Percentiles rank a stretch among this genome's conserved stretches.
These are phyloP conservation scores for Dione vanillae DNA, from an alignment of 2,888 invertebrate species.

Conservation along the genomic window DNA sequence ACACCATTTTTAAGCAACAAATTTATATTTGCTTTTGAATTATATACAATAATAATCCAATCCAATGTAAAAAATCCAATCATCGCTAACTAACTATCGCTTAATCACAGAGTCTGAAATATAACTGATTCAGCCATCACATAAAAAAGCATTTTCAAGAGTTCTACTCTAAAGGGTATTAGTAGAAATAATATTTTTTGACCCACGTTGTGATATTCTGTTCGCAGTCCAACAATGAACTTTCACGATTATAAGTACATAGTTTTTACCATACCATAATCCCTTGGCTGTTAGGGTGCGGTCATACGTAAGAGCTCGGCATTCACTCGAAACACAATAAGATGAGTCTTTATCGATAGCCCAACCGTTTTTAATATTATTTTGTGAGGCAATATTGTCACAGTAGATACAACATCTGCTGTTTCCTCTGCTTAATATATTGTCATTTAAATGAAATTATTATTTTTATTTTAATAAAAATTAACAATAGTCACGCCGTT, in stretches of 20 bases:
- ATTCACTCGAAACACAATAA: slow-evolving; percentile 59
- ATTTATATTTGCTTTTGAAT: not conserved
- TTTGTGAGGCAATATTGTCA: slow-evolving; percentile 51
- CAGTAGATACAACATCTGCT: slow-evolving; percentile 58
- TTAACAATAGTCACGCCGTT: too few relatives aligned
- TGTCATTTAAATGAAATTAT: too few relatives aligned
- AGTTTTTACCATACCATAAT: slow-evolving; percentile 61
- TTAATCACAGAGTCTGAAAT: too few relatives aligned
- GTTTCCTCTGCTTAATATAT: slow-evolving; percentile 46
- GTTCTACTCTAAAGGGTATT: not conserved
- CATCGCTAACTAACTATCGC: not conserved
- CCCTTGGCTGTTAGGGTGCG: slow-evolving; percentile 52
- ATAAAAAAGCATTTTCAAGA: not conserved
- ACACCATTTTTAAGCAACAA: not conserved
- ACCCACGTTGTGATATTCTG: slow-evolving; percentile 37
- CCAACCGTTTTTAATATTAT: slow-evolving; percentile 61
- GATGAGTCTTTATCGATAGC: slow-evolving; percentile 58
- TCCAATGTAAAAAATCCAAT: not conserved
- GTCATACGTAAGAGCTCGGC: slow-evolving; percentile 55
- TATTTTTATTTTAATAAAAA: too few relatives aligned
- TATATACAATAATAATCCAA: not conserved
- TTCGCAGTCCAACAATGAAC: slow-evolving; percentile 53
- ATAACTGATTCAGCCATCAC: not conserved
- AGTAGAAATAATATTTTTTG: not conserved
- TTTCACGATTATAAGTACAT: slow-evolving; percentile 57